Conservation (phyloP, 1,140 invertebrate species). For the Trachymyrmex septentrionalis region DNA sequence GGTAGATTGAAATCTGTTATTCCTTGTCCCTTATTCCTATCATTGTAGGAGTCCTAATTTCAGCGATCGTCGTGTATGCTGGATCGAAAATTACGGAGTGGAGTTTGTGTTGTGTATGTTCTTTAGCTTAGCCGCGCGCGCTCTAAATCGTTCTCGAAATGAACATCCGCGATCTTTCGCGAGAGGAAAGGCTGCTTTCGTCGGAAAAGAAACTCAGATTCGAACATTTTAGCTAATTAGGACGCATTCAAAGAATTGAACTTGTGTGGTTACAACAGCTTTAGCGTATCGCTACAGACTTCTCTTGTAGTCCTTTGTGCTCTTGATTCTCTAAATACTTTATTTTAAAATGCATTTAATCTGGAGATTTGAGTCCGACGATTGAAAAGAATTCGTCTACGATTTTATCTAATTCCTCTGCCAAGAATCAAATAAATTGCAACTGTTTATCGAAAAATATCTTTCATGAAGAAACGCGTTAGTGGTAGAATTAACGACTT, state of each 20-base stretch:
- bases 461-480: not conserved
- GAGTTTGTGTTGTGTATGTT: not conserved
- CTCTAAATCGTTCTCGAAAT: not conserved
- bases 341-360: constrained; percentile 14
- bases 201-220: not conserved
- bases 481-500: not conserved
- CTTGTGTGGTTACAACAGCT: not conserved
- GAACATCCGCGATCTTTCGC: not conserved
- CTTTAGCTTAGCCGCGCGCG: not conserved
- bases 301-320: not conserved
- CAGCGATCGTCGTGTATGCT: no score
- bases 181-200: not conserved
- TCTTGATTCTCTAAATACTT: not conserved
- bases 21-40: no score
- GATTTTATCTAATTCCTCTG: not conserved
- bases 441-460: not conserved
- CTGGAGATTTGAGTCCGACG: not conserved
- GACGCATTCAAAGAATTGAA: not conserved
- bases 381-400: not conserved
- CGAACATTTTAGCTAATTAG: constrained; percentile 29
- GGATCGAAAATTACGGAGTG: not conserved
- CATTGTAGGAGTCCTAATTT: no score
- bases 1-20: no score
- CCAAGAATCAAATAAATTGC: not conserved
- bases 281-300: not conserved